Conservation (phyloP, 92 coral and sea anemone genomes). For the Pocillopora grandis region DNA sequence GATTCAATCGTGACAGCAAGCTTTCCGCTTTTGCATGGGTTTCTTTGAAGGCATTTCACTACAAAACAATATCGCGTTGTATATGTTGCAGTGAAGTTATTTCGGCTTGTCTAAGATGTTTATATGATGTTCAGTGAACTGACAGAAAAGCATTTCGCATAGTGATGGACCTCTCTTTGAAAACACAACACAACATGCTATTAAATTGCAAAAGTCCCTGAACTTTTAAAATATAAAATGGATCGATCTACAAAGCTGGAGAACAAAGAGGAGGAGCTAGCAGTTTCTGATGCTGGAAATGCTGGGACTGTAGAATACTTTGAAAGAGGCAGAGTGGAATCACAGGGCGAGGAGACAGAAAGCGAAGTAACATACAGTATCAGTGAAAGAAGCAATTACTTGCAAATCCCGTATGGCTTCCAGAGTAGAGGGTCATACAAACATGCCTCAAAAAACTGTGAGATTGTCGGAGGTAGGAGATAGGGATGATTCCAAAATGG, state of each 20-base stretch:
- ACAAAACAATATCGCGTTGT: too few relatives aligned
- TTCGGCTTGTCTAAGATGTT: too few relatives aligned
- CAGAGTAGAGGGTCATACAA: constrained; percentile 85
- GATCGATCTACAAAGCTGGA: neutral
- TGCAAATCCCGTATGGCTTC: constrained; percentile 90
- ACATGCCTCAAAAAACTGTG: constrained; percentile 95
- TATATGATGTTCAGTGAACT: too few relatives aligned
- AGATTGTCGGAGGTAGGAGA: constrained; percentile 85
- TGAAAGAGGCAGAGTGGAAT: neutral
- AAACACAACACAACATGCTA: neutral
- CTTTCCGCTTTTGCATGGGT: too few relatives aligned
- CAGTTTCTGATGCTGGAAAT: neutral
- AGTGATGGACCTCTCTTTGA: too few relatives aligned
- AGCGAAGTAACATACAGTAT: constrained; percentile 8
- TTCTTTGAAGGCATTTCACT: too few relatives aligned
- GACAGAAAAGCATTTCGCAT: too few relatives aligned
- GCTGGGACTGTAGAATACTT: neutral
- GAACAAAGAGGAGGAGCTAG: neutral
- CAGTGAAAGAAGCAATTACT: constrained; percentile 56
- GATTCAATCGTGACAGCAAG: too few relatives aligned
- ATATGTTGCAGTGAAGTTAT: too few relatives aligned
- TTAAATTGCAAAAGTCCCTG: neutral
- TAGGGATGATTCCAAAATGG: too few relatives aligned
- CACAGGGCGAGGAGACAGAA: constrained; percentile 9
- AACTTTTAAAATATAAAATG: neutral